Percentiles rank a stretch among this genome's conserved stretches.
These are phyloP conservation scores for Schizaphis graminum DNA, from an alignment of 2,888 invertebrate genomes.

Conservation along the genomic window DNA sequence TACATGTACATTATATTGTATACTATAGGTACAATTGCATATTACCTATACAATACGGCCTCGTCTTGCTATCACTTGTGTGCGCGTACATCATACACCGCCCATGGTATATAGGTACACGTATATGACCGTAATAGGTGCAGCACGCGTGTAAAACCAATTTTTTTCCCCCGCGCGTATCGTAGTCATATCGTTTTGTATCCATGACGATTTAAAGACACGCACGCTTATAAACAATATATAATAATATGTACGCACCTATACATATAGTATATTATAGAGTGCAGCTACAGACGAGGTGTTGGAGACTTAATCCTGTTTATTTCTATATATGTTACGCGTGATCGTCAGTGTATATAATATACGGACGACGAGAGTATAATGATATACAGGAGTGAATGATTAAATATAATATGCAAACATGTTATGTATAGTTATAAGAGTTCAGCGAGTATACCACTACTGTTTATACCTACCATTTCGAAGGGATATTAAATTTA, in stretches of 20 bases:
- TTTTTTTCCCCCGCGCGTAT: neutral
- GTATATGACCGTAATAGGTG: neutral
- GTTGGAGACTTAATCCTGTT: neutral
- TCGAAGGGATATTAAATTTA: neutral
- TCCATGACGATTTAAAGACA: neutral
- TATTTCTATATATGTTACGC: neutral
- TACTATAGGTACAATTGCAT: neutral
- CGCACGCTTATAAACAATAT: neutral
- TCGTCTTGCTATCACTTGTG: neutral
- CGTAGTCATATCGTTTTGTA: neutral
- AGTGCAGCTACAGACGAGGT: neutral
- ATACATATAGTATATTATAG: neutral
- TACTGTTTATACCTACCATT: neutral
- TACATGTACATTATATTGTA: neutral
- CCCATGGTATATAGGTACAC: neutral
- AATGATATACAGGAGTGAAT: neutral
- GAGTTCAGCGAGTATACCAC: neutral
- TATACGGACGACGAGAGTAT: neutral
- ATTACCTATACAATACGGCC: neutral
- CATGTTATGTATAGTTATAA: neutral
- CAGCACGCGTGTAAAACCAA: neutral
- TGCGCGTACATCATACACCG: neutral
- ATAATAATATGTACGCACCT: neutral
- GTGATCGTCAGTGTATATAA: neutral
- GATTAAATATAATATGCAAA: neutral